Base-by-base conservation (phyloP, 2,113 vertebrate genomes). In the Gambusia holbrooki region DNA sequence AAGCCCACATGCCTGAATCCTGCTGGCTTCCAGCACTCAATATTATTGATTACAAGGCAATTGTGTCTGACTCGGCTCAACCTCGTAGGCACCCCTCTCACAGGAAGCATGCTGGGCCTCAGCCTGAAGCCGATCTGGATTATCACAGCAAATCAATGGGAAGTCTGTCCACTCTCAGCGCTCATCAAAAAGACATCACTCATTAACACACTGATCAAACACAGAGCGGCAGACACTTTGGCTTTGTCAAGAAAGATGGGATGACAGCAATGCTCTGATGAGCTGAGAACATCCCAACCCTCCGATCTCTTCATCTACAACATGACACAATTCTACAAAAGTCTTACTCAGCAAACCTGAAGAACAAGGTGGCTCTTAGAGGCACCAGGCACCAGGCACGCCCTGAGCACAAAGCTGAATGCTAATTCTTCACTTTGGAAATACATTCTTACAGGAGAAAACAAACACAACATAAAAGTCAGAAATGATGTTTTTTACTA, bases 21-120 rank as follows among this genome's bases (percentile, higher is more conserved):
- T 71, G 51, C 69, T 27, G 51, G 75, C 73, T 88, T 74, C 81
- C 80, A 78, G 68, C 71, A 87, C 87, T 89, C 81, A 0, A 93
- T 92, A 87, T 84, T 91, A 95, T 91, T 88, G 92, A 94, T 93
- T 90, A 86, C 71, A 86, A 81, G 30, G 80, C 81, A 88, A 92
- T 91, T 91, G 85, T 91, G 79, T 93, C 90, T 91, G 90, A 91
- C 90, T 92, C 76, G 88, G 84, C 83, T 91, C 89, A 80, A 92
- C 85, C 89, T 91, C 80, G 82, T 63, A 84, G 76, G 80, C 66
- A 73, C 75, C 37, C 30, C 74, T 75, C 83, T 82, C 78, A 62
- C 51, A 40, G 78, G 74, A 76, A 64, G 74, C 67, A 35, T 65
- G 73, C 62, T 69, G 74, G 69, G 45, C 61, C 66, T 79, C 60